A percentile compares a stretch with the other conserved stretches of the same genome.
phyloP scores from a whole-genome alignment of 2,888 invertebrate species.

The Seira ritae region DNA sequence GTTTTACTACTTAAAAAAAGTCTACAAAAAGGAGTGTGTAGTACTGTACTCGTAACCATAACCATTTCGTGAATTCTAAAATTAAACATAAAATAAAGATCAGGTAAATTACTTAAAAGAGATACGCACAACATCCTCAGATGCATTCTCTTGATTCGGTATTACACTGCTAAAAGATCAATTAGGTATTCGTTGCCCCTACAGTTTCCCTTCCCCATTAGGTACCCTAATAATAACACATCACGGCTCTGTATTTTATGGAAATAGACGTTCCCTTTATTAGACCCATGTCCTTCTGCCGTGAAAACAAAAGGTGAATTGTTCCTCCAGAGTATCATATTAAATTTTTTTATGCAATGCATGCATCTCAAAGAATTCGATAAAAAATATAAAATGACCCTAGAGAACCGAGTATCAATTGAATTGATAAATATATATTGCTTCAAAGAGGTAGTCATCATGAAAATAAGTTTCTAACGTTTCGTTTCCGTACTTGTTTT shows the following conservation, averaged over 20 bases:
- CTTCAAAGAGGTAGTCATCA: conserved; percentile 35
- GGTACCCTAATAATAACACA: not conserved
- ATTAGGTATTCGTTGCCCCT: not conserved
- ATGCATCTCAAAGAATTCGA: not conserved
- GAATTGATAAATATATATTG: not conserved
- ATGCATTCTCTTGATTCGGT: not conserved
- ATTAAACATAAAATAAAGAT: conserved; percentile 5
- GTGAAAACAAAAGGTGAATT: not conserved
- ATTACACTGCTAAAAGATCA: too few species aligned
- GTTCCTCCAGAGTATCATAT: not conserved
- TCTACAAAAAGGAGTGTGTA: too few species aligned
- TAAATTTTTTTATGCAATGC: not conserved
- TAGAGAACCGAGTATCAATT: not conserved
- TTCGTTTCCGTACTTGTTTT: conserved; percentile 38
- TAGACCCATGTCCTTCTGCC: not conserved
- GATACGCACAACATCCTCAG: not conserved
- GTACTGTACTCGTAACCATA: too few species aligned
- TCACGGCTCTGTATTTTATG: not conserved
- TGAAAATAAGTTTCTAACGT: conserved; percentile 55
- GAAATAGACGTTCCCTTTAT: too few species aligned
- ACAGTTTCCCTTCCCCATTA: not conserved
- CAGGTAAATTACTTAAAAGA: conserved; percentile 8
- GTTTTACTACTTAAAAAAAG: too few species aligned
- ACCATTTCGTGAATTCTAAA: too few species aligned
- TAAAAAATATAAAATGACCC: not conserved